Base-by-base conservation (phyloP, 2,888 invertebrate genomes). In the Scaptomyza polygonia region DNA sequence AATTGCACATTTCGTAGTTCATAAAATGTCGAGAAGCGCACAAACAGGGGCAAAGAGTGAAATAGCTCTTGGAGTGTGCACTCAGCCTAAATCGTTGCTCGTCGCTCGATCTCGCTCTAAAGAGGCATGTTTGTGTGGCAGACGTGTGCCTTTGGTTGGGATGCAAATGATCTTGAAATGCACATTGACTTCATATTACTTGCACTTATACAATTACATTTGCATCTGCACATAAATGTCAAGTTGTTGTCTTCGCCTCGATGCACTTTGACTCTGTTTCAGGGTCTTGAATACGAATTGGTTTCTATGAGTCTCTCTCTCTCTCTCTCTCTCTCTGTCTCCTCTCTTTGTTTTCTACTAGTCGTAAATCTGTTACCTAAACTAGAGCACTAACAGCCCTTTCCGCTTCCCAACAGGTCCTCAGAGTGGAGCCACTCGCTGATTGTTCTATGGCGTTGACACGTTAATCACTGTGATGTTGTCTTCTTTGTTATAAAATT, bases 1-100 rank as follows among this genome's bases (percentile, higher is more conserved):
- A 83, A 86, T 89, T 85, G 85, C 85, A 88, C 89, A 81, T 86
- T 88, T 79, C 76, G 80, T 67, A 83, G 87, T 85, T 77, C 77
- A 82, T 88, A 79, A 88, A 82, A 65, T 67, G 51, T 55, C 39
- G 53, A 42, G 49, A 48, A 49, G 36, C 43, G n/a, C 25, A 25
- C 40, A 47, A 47, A n/a, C 42, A 47, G 45, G 18, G 34, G 32
- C 44, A 40, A 43, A 45, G 53, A 79, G 74, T 47, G 62, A 53
- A 14, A 8, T 7, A 36, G 68, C 53, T 70, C 30, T 66, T 67
- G 27, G 78, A 76, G 80, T 73, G 69, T 39, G 40, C 49, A 67
- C 68, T 61, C 67, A 8, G 39, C 16, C 14, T 43, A 59, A 72
- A 75, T 61, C 43, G 56, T 56, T 47, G 66, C 32, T 14, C n/a